These are phyloP conservation scores for Entomyzon cyanotis DNA, from an alignment of 2,113 vertebrate genomes.

Conservation along the genomic window DNA sequence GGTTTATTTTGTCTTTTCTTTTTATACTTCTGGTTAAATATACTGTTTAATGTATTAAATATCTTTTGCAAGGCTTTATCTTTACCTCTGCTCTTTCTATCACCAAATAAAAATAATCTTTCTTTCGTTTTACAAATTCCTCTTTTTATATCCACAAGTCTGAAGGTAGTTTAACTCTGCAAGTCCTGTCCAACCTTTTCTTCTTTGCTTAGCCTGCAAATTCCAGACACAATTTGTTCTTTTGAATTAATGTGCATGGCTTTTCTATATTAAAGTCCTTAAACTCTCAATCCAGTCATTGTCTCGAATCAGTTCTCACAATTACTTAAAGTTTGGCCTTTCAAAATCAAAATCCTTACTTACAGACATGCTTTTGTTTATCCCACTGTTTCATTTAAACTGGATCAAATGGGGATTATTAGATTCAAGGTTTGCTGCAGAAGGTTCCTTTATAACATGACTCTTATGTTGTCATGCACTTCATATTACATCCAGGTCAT, in stretches of 20 bases:
- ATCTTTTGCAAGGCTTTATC: not conserved
- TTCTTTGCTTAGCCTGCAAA: not conserved
- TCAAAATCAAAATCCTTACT: conserved; percentile 2
- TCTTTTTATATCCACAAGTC: not conserved
- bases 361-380: not conserved
- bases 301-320: not conserved
- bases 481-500: not conserved
- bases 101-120: not conserved
- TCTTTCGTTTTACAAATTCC: not conserved
- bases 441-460: not conserved
- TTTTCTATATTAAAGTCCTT: not conserved
- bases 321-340: not conserved
- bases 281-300: not conserved
- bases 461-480: not conserved
- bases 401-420: not conserved
- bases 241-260: not conserved
- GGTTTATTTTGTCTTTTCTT: not conserved
- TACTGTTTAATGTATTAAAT: not conserved
- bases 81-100: not conserved
- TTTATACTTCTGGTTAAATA: not conserved
- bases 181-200: not conserved
- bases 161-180: not conserved
- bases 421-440: not conserved
- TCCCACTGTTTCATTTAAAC: conserved; percentile 10
- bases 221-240: not conserved